phyloP scores from a whole-genome alignment of 37 sponge, comb jelly and placozoan genomes.

The Lycopodina hypogea region DNA sequence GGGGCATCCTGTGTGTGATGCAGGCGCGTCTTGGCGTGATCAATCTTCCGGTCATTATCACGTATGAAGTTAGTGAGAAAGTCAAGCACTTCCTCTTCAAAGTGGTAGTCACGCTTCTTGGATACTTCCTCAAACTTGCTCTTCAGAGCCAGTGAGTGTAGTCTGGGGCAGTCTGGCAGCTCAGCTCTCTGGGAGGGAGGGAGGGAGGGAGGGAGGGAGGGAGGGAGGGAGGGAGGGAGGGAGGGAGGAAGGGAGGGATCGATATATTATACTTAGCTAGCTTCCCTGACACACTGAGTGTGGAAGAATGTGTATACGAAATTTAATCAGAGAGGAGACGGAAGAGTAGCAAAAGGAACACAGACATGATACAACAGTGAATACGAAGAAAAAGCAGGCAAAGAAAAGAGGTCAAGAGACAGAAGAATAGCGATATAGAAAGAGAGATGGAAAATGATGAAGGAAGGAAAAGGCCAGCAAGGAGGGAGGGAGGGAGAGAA shows the following conservation, averaged over 20 bases:
- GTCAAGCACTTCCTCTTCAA: conserved; percentile 89
- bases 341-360: too few relatives aligned
- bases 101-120: conserved; percentile 81
- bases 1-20: conserved; percentile 78
- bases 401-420: neutral
- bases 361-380: too few relatives aligned
- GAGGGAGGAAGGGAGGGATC: neutral
- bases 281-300: neutral
- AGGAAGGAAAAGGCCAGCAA: too few relatives aligned
- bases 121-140: conserved; percentile 85
- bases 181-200: conserved; percentile 74
- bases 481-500: too few relatives aligned
- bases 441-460: too few relatives aligned
- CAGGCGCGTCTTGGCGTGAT: conserved; percentile 76
- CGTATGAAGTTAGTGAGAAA: conserved; percentile 59
- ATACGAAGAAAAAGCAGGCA: too few relatives aligned
- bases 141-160: conserved; percentile 87
- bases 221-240: too few relatives aligned
- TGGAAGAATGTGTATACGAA: too few relatives aligned
- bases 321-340: too few relatives aligned
- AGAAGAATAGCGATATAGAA: too few relatives aligned
- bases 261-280: neutral
- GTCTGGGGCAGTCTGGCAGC: conserved; percentile 80
- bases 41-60: conserved; percentile 92
- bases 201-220: neutral